Evolutionary conservation across 1,140 invertebrate species (phyloP), one percentile per base, ranked within the genome.

Genomic region (Drosophila nebulosa): DNA sequence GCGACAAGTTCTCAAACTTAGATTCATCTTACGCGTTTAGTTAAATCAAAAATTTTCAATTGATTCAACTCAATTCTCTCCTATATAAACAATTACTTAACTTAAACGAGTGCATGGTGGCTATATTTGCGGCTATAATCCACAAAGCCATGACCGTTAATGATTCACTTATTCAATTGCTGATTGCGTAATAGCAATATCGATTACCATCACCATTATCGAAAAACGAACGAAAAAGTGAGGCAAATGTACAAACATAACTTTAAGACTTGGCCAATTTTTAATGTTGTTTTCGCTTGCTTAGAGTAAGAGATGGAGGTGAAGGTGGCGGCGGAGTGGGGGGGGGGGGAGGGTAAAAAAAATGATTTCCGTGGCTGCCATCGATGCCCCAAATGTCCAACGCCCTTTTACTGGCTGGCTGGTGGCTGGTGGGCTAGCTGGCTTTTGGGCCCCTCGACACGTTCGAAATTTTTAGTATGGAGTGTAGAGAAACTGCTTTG

Each of bases 141-240:
- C n/a, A n/a, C n/a, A n/a, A n/a, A 16, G 39, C 18, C 39, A 10
- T 46, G 39, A 46, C 16, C 39, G 21, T 46, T 46, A 46, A 46
- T 53, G 52, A 55, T 55, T 55, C 52, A 55, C 27, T 55, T 55
- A 30, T 53, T 53, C 22, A 27, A 53, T 53, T 53, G 51, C 10
- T 14, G 50, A 22, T 22, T 52, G 50, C 22, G 50, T 52, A 52
- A 52, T 22, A 24, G 50, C 50, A 4, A 55, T 55, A 55, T 55
- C 52, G 52, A 55, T 55, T 55, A 55, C 52, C 52, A 55, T 55
- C 14, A 55, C 6, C n/a, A 30, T 46, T 46, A 46, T 18, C 2
- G 6, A 18, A 7, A 3, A 16, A 9, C 2, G 6, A 18, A 7
- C 2, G 16, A 9, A 46, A 46, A 21, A 46, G 16, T 46, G 16